Evolutionary conservation across 2,888 invertebrate genomes (phyloP), one percentile per base, ranked within the genome.

Genomic region (Acrocyrtus sp.): DNA sequence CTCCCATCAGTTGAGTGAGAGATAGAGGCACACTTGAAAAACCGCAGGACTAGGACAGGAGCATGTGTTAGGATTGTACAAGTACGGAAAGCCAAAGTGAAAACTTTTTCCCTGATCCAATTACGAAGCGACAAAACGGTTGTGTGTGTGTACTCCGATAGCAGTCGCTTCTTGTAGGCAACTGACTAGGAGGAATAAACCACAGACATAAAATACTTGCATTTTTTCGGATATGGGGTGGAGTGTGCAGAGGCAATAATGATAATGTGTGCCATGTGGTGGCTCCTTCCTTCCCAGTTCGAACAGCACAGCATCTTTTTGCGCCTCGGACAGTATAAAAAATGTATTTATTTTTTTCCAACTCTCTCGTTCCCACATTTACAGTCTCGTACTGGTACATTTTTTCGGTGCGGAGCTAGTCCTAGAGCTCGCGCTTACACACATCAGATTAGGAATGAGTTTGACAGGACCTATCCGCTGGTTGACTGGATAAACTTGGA

Each of bases 31-130:
- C n/a, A n/a, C n/a, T n/a, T n/a, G n/a, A n/a, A n/a, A n/a, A n/a
- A n/a, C n/a, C n/a, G n/a, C n/a, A n/a, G n/a, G n/a, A n/a, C n/a
- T n/a, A n/a, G n/a, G n/a, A n/a, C n/a, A n/a, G n/a, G n/a, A n/a
- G n/a, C n/a, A n/a, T n/a, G n/a, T n/a, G n/a, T n/a, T n/a, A n/a
- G n/a, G n/a, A n/a, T n/a, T n/a, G n/a, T n/a, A n/a, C n/a, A n/a
- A n/a, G n/a, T n/a, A n/a, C n/a, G n/a, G n/a, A n/a, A n/a, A n/a
- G n/a, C n/a, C n/a, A n/a, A n/a, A n/a, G n/a, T n/a, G 70, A 70
- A 69, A 70, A 70, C 63, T 63, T 63, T 70, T 72, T 73, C 62
- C 67, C 67, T 73, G 73, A 73, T 73, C 73, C 73, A 73, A 73
- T 73, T 73, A 73, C 66, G 22, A 24, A 57, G 50, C 67, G 67